These are phyloP conservation scores for Xanthia icteritia DNA, from an alignment of 2,888 invertebrate genomes.

Conservation along the genomic window DNA sequence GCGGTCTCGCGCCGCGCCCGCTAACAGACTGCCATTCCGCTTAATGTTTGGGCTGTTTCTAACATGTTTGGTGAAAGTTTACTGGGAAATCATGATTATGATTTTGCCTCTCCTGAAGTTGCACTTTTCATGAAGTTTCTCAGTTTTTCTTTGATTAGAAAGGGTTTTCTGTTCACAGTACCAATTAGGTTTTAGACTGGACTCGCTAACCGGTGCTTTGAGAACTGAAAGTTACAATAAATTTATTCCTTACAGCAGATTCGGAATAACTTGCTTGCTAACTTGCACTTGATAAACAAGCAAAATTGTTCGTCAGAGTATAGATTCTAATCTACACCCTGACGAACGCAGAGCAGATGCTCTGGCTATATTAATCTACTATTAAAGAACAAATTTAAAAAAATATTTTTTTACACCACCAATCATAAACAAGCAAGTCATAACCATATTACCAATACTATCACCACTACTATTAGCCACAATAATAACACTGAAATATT, in stretches of 20 bases:
- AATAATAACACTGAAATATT: conserved; percentile 2
- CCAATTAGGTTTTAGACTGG: not conserved
- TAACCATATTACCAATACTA: not conserved
- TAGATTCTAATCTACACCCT: too few relatives aligned
- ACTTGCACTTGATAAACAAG: too few relatives aligned
- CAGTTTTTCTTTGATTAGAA: not conserved
- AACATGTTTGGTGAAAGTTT: conserved; percentile 21
- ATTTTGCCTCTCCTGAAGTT: not conserved
- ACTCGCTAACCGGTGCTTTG: not conserved
- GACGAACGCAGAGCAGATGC: too few relatives aligned
- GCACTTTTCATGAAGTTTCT: not conserved
- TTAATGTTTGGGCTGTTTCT: conserved; percentile 38
- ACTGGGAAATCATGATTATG: not conserved
- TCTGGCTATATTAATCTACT: too few relatives aligned
- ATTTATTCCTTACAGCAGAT: not conserved
- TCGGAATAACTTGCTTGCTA: too few relatives aligned
- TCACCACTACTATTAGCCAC: too few relatives aligned
- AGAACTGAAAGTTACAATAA: not conserved
- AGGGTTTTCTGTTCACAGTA: not conserved
- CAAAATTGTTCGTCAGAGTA: too few relatives aligned
- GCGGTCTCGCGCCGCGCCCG: conserved; percentile 60
- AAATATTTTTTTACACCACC: not conserved
- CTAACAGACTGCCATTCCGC: conserved; percentile 39
- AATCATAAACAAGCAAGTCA: not conserved
- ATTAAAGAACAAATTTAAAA: not conserved